These are phyloP conservation scores for Archips xylosteana DNA, from an alignment of 2,888 invertebrate species.

Conservation along the genomic window DNA sequence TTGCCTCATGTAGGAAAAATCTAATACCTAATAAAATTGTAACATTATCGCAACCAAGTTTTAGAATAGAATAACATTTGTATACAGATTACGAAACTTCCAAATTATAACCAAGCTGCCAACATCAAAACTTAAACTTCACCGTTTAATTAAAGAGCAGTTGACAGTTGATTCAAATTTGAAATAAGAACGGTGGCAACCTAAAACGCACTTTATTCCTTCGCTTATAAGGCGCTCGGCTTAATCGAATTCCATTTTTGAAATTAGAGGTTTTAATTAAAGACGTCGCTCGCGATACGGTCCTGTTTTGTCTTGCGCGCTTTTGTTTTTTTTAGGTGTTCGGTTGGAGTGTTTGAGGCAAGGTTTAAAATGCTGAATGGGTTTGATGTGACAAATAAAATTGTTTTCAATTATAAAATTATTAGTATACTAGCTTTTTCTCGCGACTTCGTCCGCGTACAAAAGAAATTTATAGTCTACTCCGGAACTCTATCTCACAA, in stretches of 20 bases:
- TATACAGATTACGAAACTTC: constrained; percentile 18
- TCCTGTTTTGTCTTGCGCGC: constrained; percentile 52
- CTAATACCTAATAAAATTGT: not conserved
- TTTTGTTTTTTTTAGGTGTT: constrained; percentile 43
- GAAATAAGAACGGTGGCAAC: constrained; percentile 38
- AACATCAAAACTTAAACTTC: constrained; percentile 35
- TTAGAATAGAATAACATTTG: too few species aligned
- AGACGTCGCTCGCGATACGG: constrained; percentile 54
- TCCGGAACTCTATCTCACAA: too few species aligned
- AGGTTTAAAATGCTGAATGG: not conserved
- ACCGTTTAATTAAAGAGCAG: constrained; percentile 35
- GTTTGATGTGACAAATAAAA: not conserved
- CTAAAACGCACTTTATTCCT: not conserved
- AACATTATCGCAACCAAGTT: too few species aligned
- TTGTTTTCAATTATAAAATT: not conserved
- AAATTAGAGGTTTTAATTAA: constrained; percentile 63
- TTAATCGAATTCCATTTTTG: constrained; percentile 46
- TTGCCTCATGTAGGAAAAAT: too few species aligned
- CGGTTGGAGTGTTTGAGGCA: not conserved
- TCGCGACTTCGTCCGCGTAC: too few species aligned
- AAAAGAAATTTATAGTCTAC: too few species aligned
- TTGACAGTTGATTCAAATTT: constrained; percentile 43
- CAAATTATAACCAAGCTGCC: constrained; percentile 33
- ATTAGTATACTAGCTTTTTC: not conserved
- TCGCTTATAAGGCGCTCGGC: not conserved